Evolutionary conservation across 2,797 vertebrate genomes (phyloP).

Genomic region (Hylomyscus alleni): DNA sequence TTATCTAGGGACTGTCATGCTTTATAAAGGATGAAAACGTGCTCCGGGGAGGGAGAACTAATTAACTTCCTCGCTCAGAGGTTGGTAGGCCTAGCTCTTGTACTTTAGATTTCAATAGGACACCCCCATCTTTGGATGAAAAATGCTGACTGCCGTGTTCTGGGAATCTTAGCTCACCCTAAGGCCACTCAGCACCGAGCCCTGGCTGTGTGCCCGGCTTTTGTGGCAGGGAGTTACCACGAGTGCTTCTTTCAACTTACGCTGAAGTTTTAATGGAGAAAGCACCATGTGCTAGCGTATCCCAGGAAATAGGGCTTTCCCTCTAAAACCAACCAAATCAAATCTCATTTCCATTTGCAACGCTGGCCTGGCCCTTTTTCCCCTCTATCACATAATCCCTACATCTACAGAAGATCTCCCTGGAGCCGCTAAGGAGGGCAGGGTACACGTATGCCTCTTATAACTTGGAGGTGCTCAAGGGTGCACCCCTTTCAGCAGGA

Average conservation of each 20-base stretch:
- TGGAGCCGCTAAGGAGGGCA: neutral
- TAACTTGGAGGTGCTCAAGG: neutral
- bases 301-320: conserved; percentile 63
- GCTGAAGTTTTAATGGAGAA: conserved; percentile 71
- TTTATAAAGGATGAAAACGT: conserved; percentile 68
- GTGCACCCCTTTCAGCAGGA: neutral
- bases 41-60: conserved; percentile 62
- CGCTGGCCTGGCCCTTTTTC: neutral
- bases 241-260: conserved; percentile 55
- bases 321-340: neutral
- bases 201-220: conserved; percentile 73
- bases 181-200: conserved; percentile 53
- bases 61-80: conserved; percentile 60
- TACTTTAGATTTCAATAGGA: conserved; percentile 58
- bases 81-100: conserved; percentile 36
- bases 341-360: conserved; percentile 4
- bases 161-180: conserved; percentile 70
- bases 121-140: conserved; percentile 69
- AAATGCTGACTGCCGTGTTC: conserved; percentile 75
- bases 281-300: neutral
- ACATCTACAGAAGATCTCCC: neutral
- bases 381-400: neutral
- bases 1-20: conserved; percentile 29
- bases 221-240: conserved; percentile 78
- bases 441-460: neutral